These are phyloP conservation scores for Drosophila ananassae DNA, from an alignment of 1,140 invertebrate genomes.

Conservation along the genomic window DNA sequence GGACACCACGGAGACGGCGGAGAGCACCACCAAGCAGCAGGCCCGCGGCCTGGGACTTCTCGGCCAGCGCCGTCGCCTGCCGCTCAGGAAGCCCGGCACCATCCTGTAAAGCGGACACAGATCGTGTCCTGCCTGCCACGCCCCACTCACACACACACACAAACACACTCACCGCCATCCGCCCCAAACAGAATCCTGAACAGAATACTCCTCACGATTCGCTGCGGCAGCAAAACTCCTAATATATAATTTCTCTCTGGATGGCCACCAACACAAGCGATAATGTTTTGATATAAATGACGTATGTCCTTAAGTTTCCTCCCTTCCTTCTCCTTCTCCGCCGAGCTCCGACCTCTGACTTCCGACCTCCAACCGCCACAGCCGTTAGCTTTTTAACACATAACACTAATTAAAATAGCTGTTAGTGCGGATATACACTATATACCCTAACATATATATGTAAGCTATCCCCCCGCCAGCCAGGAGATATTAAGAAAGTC, in stretches of 20 bases:
- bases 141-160: not conserved
- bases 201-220: conserved; percentile 26
- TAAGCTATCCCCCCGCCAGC: conserved; percentile 39
- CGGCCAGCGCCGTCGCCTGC: conserved; percentile 86
- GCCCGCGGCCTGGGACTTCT: conserved; percentile 86
- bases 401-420: conserved; percentile 63
- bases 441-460: conserved; percentile 66
- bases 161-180: conserved; percentile 2
- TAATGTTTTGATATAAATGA: conserved; percentile 37
- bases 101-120: conserved; percentile 67
- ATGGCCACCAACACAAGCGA: conserved; percentile 41
- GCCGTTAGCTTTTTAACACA: conserved; percentile 73
- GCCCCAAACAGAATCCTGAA: conserved; percentile 25
- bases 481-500: conserved; percentile 48
- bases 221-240: conserved; percentile 33
- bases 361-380: conserved; percentile 1
- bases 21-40: conserved; percentile 84
- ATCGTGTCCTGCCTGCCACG: not conserved
- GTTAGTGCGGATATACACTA: conserved; percentile 64
- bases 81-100: conserved; percentile 86
- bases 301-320: conserved; percentile 28
- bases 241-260: conserved; percentile 8
- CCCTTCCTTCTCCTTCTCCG: conserved; percentile 22
- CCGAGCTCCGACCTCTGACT: not conserved
- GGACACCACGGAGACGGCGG: conserved; percentile 84